Conservation (phyloP, 2,888 invertebrate genomes). For the Acleris sparsana region DNA sequence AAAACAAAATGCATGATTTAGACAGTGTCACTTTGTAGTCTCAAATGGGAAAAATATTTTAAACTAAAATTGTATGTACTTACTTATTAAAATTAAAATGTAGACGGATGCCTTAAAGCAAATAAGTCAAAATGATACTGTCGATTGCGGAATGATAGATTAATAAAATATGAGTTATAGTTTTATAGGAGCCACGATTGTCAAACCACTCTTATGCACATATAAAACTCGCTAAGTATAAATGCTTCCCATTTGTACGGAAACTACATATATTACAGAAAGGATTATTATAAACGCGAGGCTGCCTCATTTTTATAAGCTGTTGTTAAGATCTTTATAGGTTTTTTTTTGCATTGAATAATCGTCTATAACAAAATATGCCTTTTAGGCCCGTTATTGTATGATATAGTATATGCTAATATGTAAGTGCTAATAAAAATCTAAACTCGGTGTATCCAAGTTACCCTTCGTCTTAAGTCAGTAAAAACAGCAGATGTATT, state of each 20-base stretch:
- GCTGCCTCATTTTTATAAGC: neutral
- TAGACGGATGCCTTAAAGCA: constrained; percentile 13
- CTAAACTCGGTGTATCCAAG: no score
- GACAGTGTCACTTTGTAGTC: constrained; percentile 44
- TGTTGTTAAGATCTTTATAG: neutral
- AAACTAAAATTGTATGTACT: constrained; percentile 1
- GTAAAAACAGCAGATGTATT: no score
- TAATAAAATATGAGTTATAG: constrained; percentile 54
- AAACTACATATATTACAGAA: constrained; percentile 46
- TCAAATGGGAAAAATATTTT: constrained; percentile 17
- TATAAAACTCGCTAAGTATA: constrained; percentile 41
- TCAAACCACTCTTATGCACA: constrained; percentile 58
- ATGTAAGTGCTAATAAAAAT: no score
- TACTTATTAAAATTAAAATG: neutral
- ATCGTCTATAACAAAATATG: no score
- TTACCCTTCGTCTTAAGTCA: no score
- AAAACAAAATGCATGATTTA: constrained; percentile 45
- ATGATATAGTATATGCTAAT: no score
- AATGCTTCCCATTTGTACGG: constrained; percentile 69
- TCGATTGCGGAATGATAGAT: constrained; percentile 42
- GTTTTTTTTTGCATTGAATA: no score
- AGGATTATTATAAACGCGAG: constrained; percentile 9
- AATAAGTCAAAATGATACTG: constrained; percentile 49
- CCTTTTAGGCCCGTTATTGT: no score
- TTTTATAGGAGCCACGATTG: constrained; percentile 58